Conservation (phyloP, 2,888 invertebrate genomes). For the Yponomeuta evonymella region DNA sequence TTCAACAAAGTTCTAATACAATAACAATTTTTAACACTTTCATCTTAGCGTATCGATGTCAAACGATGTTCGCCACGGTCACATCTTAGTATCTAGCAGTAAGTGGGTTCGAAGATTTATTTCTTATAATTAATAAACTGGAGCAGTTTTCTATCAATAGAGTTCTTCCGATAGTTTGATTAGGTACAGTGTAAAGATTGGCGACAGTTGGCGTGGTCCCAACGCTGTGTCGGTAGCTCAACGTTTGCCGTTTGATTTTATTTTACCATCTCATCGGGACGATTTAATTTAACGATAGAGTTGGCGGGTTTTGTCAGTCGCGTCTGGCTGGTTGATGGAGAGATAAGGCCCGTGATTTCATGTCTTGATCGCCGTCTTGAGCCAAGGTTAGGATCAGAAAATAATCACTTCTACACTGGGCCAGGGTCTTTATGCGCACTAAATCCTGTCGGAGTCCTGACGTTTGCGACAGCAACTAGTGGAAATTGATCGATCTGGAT, state of each 20-base stretch:
- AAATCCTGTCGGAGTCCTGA: no score
- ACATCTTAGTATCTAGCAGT: neutral
- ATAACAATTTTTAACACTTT: no score
- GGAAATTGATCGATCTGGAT: no score
- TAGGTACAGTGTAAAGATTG: constrained; percentile 20
- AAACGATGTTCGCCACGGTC: neutral
- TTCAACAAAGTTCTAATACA: no score
- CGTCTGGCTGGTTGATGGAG: neutral
- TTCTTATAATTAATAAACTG: constrained; percentile 1
- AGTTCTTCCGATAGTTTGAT: constrained; percentile 25
- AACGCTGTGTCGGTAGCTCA: constrained; percentile 54
- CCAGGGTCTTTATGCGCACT: no score
- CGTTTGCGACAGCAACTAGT: no score
- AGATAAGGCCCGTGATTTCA: neutral
- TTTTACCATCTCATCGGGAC: constrained; percentile 66
- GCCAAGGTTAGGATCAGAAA: no score
- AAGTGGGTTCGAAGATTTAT: no score
- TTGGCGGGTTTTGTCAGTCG: neutral
- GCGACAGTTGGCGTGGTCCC: constrained; percentile 56
- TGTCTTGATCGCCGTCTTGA: no score
- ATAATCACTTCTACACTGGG: no score
- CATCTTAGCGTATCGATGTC: no score
- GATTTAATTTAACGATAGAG: constrained; percentile 11
- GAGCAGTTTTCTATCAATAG: constrained; percentile 21
- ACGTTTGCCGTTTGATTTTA: constrained; percentile 56